Evolutionary conservation across 1,140 invertebrate genomes (phyloP).

Genomic region (Linepithema humile): DNA sequence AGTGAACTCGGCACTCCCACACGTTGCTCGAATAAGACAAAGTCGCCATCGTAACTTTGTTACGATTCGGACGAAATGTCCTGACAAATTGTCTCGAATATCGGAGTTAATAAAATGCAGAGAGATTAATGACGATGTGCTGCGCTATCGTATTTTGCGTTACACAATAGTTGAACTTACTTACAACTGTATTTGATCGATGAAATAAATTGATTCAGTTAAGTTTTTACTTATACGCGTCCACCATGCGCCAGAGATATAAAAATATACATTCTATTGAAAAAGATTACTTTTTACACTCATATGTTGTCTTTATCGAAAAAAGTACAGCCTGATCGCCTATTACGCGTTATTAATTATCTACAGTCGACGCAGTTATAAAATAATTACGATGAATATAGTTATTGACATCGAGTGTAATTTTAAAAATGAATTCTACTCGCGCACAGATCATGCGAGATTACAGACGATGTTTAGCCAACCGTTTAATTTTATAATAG

Average conservation of each 20-base stretch:
- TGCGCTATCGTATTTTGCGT: not conserved
- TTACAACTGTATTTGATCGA: not conserved
- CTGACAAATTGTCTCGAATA: not conserved
- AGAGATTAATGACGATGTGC: not conserved
- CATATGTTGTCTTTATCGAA: not conserved
- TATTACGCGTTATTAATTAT: not conserved
- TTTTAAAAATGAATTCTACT: constrained; percentile 4
- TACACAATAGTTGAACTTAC: not conserved
- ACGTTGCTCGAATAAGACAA: constrained; percentile 2
- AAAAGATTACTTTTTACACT: not conserved
- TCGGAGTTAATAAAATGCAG: not conserved
- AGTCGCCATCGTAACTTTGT: not conserved
- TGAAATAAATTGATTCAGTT: not conserved
- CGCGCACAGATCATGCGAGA: not conserved
- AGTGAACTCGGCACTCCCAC: not conserved
- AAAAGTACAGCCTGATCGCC: not conserved
- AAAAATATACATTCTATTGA: not conserved
- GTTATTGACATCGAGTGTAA: not conserved
- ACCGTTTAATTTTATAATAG: constrained; percentile 1
- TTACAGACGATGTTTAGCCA: not conserved
- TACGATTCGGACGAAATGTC: not conserved
- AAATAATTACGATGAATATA: constrained; percentile 19
- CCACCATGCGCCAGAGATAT: not conserved
- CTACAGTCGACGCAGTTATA: not conserved
- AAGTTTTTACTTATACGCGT: not conserved